phyloP scores from a whole-genome alignment of 2,113 vertebrate genomes.

The Orthonyx spaldingii region DNA sequence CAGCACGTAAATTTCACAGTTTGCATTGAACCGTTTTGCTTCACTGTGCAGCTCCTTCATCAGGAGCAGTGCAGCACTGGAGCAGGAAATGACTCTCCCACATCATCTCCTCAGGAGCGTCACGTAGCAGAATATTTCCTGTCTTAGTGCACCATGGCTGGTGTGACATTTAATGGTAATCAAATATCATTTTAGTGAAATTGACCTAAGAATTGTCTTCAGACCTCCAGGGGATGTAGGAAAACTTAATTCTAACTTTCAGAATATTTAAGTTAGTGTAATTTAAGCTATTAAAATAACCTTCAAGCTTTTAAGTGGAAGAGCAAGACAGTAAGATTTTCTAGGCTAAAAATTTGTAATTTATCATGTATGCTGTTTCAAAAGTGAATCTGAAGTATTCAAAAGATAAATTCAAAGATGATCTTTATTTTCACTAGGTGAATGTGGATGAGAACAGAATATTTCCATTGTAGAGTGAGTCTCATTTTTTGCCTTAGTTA shows the following conservation, averaged over 20 bases:
- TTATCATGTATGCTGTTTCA: background rate
- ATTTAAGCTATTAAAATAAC: constrained; percentile 27
- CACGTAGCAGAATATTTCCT: background rate
- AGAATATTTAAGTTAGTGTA: background rate
- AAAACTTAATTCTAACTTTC: constrained; percentile 21
- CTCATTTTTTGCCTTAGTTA: background rate
- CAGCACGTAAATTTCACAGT: background rate
- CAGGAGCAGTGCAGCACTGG: background rate
- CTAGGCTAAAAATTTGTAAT: background rate
- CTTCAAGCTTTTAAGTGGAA: background rate
- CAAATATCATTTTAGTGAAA: background rate
- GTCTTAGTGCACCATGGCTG: background rate
- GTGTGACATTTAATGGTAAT: constrained; percentile 17
- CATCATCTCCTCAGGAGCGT: background rate
- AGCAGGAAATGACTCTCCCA: background rate
- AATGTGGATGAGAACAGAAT: background rate
- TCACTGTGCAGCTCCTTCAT: background rate
- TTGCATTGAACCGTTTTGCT: background rate
- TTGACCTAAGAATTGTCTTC: background rate
- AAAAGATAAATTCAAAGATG: background rate
- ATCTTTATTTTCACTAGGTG: background rate
- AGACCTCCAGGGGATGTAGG: background rate
- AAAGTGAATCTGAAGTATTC: background rate
- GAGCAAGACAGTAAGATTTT: background rate
- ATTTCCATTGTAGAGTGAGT: background rate